Conservation (phyloP, 1,140 invertebrate species). For the Papilio xuthus region DNA sequence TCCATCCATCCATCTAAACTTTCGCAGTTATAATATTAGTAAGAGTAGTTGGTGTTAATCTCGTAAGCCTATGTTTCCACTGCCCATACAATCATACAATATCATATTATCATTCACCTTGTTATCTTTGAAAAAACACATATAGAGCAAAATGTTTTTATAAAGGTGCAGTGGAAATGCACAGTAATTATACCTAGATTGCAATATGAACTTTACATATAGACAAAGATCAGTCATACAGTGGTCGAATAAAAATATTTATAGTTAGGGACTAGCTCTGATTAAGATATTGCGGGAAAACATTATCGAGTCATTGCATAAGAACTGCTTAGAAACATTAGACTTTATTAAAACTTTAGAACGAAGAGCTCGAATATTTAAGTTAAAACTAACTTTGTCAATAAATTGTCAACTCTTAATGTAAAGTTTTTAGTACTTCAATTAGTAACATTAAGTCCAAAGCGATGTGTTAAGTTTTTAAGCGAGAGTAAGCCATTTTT, state of each 20-base stretch:
- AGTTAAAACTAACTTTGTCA: not conserved
- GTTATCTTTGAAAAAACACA: not conserved
- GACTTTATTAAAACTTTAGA: too few relatives aligned
- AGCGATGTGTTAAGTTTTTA: constrained; percentile 2
- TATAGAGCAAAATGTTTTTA: not conserved
- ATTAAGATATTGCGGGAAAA: not conserved
- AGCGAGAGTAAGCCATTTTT: not conserved
- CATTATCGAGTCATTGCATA: not conserved
- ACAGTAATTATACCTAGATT: not conserved
- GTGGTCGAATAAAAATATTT: not conserved
- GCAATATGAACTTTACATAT: not conserved
- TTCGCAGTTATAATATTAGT: too few relatives aligned
- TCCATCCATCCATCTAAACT: too few relatives aligned
- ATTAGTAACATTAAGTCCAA: not conserved
- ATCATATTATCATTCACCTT: too few relatives aligned
- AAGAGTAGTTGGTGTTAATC: too few relatives aligned
- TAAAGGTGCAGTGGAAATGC: not conserved
- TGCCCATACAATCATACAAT: too few relatives aligned
- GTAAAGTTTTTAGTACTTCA: constrained; percentile 7
- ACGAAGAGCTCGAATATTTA: not conserved
- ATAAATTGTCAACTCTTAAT: not conserved
- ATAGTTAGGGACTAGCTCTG: not conserved
- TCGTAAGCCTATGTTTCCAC: too few relatives aligned
- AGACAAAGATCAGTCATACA: not conserved
- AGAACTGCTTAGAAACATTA: not conserved